Evolutionary conservation across 1,140 invertebrate species (phyloP), one percentile per base, ranked within the genome.

Genomic region (Sitophilus oryzae): DNA sequence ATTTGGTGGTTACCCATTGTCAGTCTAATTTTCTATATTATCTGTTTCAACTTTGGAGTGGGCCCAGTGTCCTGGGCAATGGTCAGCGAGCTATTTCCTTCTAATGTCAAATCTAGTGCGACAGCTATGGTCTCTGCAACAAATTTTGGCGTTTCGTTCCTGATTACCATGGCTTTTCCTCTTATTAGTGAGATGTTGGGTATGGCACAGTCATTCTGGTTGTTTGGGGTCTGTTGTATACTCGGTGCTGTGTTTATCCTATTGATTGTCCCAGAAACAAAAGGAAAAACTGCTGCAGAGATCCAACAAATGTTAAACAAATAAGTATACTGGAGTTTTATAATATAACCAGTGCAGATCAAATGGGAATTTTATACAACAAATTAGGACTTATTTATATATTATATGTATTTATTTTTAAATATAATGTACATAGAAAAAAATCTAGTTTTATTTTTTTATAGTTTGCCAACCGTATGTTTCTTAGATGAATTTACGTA

Each of bases 11-110:
- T 71, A 19, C 69, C 69, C 8, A 25, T 71, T 8, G 44, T 56
- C 9, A 55, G 53, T 36, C 36, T 71, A 9, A 30, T 69, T 2
- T 10, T 58, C 1, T 71, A 65, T 42, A 69, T 71, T 20, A 48
- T 61, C 2, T 36, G 45, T 45, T 70, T 62, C 45, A 66, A 64
- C 46, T 60, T 65, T 14, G 88, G 87, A 1, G 83, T 89, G 59
- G 89, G 89, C 0, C 86, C 90, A 0, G 72, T 93, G 11, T 86
- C 89, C 0, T 91, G 89, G 88, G 80, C 88, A 0, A 78, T 93
- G 20, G 83, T 91, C 77, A 83, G 82, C 2, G 88, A 93, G 71
- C 79, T 92, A 60, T 88, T 92, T 61, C 82, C 90, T 1, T 74
- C 82, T 0, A 82, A 85, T 58, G 80, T 89, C 0, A 85, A 89